Conservation (phyloP, 2,888 invertebrate genomes). For the Laspeyria flexula region DNA sequence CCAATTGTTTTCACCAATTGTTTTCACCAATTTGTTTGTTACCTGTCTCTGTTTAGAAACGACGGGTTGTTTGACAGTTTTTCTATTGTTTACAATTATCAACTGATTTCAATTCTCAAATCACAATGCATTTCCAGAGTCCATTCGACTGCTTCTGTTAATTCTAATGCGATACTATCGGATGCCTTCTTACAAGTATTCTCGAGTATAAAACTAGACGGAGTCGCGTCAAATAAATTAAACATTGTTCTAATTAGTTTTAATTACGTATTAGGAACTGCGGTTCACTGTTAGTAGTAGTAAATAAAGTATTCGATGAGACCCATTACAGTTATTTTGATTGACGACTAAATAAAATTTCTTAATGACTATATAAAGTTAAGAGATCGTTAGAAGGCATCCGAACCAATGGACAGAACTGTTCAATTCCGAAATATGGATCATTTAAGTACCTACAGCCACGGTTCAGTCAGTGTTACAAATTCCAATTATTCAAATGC, state of each 20-base stretch:
- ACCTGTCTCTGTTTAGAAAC: slow-evolving; percentile 58
- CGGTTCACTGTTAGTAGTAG: slow-evolving; percentile 69
- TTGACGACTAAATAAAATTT: slow-evolving; percentile 45
- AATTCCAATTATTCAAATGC: slow-evolving; percentile 71
- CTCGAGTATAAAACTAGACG: slow-evolving; percentile 41
- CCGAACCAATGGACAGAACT: slow-evolving; percentile 61
- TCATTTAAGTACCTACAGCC: slow-evolving; percentile 69
- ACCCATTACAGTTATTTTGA: slow-evolving; percentile 44
- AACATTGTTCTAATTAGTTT: slow-evolving; percentile 65
- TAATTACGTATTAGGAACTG: slow-evolving; percentile 81
- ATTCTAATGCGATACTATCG: slow-evolving; percentile 46
- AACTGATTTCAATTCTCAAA: slow-evolving; percentile 61
- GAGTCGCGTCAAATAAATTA: slow-evolving; percentile 67
- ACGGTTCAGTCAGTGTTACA: slow-evolving; percentile 61
- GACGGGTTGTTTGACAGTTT: slow-evolving; percentile 56
- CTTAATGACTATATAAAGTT: slow-evolving; percentile 54
- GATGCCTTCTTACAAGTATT: slow-evolving; percentile 59
- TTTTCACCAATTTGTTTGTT: slow-evolving; percentile 18
- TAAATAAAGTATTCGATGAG: slow-evolving; percentile 66
- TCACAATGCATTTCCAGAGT: slow-evolving; percentile 65
- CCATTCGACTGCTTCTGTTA: slow-evolving; percentile 48
- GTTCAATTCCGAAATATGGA: slow-evolving; percentile 71
- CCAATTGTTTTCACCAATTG: background rate
- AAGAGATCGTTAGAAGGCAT: slow-evolving; percentile 61
- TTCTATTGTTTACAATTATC: slow-evolving; percentile 43